These are phyloP conservation scores for Mimas tiliae DNA, from an alignment of 2,888 invertebrate genomes.

Conservation along the genomic window DNA sequence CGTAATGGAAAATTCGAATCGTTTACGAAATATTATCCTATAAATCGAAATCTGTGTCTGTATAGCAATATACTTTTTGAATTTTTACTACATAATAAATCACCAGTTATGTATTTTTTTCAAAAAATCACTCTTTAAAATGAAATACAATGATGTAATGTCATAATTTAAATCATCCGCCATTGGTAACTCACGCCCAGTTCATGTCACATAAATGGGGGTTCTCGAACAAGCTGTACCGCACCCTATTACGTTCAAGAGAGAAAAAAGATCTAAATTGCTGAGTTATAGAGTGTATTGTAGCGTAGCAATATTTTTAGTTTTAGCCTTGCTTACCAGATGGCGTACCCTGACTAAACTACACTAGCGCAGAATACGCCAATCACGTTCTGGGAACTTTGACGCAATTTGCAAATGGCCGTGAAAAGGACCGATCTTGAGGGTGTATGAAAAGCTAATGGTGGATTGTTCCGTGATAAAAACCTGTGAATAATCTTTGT, in stretches of 20 bases:
- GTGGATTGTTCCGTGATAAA: conserved; percentile 76
- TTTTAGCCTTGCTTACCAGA: conserved; percentile 54
- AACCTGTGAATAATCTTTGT: conserved; percentile 71
- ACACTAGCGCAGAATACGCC: conserved; percentile 74
- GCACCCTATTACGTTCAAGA: conserved; percentile 69
- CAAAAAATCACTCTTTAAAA: background rate
- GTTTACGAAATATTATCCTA: background rate
- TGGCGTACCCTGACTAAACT: conserved; percentile 57
- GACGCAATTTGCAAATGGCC: conserved; percentile 86
- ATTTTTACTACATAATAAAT: background rate
- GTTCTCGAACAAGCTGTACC: conserved; percentile 76
- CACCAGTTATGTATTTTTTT: background rate
- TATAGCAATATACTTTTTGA: background rate
- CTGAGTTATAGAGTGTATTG: conserved; percentile 36
- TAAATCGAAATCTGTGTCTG: too few relatives aligned
- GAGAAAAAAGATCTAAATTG: conserved; percentile 51
- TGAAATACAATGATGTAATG: background rate
- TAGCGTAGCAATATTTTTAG: conserved; percentile 47
- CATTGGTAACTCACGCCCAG: conserved; percentile 77
- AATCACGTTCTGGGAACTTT: conserved; percentile 79
- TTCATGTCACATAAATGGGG: conserved; percentile 81
- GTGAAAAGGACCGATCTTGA: conserved; percentile 81
- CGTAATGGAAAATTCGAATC: background rate
- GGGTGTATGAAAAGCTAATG: conserved; percentile 80
- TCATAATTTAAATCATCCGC: conserved; percentile 49